Conservation (phyloP, 2,113 vertebrate genomes). For the Cryptotis parvus region DNA sequence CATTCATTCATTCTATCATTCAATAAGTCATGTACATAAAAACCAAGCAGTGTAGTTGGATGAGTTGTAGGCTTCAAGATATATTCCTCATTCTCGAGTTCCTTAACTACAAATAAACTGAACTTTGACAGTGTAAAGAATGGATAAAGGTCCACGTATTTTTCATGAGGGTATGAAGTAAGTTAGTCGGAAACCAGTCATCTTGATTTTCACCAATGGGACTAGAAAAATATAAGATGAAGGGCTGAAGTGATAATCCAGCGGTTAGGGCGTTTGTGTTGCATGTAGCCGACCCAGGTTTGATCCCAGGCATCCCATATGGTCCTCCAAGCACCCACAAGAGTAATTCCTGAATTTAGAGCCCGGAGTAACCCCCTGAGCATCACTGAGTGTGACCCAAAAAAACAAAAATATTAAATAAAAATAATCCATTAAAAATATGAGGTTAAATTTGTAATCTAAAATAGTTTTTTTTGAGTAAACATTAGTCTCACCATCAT, state of each 20-base stretch:
- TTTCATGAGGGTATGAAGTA: neutral
- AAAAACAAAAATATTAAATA: no score
- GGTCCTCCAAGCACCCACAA: no score
- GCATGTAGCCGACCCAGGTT: no score
- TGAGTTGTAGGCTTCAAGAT: neutral
- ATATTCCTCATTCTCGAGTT: neutral
- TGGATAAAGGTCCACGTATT: neutral
- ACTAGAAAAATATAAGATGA: neutral
- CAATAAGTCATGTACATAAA: neutral
- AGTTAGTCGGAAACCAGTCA: slow-evolving; percentile 15
- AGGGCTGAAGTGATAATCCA: no score
- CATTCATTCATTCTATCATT: neutral
- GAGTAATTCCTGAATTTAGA: no score
- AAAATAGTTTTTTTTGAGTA: neutral
- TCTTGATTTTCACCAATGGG: slow-evolving; percentile 12
- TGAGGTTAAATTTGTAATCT: slow-evolving; percentile 11
- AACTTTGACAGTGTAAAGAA: neutral
- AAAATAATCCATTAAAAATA: no score
- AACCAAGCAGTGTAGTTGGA: neutral
- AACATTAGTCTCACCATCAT: neutral
- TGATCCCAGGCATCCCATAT: no score
- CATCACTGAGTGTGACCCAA: no score
- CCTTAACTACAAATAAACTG: neutral
- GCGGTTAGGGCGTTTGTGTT: no score
- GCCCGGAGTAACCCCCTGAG: no score